Conservation (phyloP, 2,888 invertebrate genomes). For the Eustalomyia histrio region DNA sequence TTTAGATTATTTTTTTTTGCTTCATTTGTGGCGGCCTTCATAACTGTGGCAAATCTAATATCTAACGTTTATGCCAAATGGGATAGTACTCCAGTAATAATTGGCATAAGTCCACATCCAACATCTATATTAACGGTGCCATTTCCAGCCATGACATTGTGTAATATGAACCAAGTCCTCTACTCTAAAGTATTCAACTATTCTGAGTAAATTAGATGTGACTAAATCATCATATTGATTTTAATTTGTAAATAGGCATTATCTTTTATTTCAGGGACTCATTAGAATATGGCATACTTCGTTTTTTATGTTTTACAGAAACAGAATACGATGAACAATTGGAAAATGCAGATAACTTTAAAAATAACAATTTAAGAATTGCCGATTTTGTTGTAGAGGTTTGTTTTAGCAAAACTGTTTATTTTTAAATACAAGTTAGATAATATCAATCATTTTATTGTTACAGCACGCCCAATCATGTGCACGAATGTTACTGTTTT, state of each 20-base stretch:
- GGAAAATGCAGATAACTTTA: not conserved
- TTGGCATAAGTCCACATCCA: constrained; percentile 86
- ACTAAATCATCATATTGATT: not conserved
- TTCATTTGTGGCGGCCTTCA: constrained; percentile 84
- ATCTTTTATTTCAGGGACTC: constrained; percentile 66
- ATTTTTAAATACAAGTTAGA: too few species aligned
- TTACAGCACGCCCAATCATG: constrained; percentile 71
- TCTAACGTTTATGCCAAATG: constrained; percentile 86
- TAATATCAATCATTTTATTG: not conserved
- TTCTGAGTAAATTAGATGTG: constrained; percentile 67
- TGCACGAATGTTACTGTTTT: constrained; percentile 80
- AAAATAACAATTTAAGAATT: constrained; percentile 66
- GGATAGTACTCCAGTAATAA: constrained; percentile 87
- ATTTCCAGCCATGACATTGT: constrained; percentile 91
- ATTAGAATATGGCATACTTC: constrained; percentile 67
- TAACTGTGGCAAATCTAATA: constrained; percentile 82
- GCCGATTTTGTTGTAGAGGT: constrained; percentile 69
- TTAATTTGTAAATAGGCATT: not conserved
- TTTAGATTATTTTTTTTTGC: constrained; percentile 86
- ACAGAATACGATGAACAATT: constrained; percentile 34
- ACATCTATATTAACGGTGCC: constrained; percentile 85
- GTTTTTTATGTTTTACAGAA: constrained; percentile 67
- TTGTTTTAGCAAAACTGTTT: not conserved
- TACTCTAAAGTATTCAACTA: constrained; percentile 83
- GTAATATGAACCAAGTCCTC: constrained; percentile 90